Evolutionary conservation across 2,113 vertebrate genomes (phyloP), one percentile per base, ranked within the genome.

Genomic region (Willisornis vidua): DNA sequence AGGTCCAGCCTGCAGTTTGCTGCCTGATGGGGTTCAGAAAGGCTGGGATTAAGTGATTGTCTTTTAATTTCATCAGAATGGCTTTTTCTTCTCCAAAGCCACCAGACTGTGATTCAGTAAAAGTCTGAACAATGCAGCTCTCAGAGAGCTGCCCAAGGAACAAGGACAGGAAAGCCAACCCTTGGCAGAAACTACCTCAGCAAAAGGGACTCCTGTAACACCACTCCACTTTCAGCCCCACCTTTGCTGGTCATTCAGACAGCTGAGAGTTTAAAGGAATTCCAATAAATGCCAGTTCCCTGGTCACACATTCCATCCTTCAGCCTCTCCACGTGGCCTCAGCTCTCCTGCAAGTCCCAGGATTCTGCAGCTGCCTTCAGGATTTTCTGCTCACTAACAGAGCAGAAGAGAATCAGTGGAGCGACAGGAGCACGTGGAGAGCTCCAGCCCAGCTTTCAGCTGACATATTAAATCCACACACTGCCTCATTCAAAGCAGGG

Each of bases 31-130:
- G 91, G 68, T 54, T 67, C 94, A 90, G 58, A 83, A 87, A 92
- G 63, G 73, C 73, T 93, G 68, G 71, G 91, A 96, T 96, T 92
- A 94, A 95, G 94, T 87, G 81, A 77, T 39, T 88, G 51, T 76
- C 83, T 85, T 92, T 95, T 94, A 82, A 91, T 93, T 96, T 93
- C 92, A 63, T 54, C 59, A 49, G 45, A 94, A 41, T 24, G 81
- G 19, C 37, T 90, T 71, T 63, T 75, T 79, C 65, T 55, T 72
- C 84, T 23, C 43, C 81, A 63, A 76, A 54, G 61, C 57, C 72
- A 20, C 26, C 2, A 0, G 71, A 52, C 29, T 61, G 22, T 52
- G n/a, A 45, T 7, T 31, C 68, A 63, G 67, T 14, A 24, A 45
- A 8, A 28, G 29, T 24, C 49, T 52, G 10, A 43, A 14, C 35